These are phyloP conservation scores for Arremon aurantiirostris DNA, from an alignment of 2,797 vertebrate species.

Conservation along the genomic window DNA sequence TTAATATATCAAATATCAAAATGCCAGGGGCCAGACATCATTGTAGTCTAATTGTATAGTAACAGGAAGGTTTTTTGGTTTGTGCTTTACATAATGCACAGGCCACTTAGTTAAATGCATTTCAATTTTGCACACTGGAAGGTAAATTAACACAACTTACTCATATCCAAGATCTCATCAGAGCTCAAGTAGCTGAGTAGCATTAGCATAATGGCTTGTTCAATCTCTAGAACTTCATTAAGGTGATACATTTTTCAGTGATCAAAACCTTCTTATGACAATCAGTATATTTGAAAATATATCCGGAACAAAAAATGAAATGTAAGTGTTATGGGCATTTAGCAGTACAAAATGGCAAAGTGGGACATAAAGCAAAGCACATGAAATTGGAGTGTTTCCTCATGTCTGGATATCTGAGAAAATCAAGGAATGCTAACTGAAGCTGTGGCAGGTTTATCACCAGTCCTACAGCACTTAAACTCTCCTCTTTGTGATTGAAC, in stretches of 20 bases:
- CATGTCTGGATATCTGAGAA: background rate
- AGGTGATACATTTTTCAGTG: background rate
- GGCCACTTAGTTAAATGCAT: background rate
- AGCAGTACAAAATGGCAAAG: background rate
- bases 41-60: background rate
- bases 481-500: background rate
- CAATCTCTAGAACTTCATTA: background rate
- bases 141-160: background rate
- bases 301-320: background rate
- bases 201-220: background rate
- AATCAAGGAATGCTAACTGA: background rate
- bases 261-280: background rate
- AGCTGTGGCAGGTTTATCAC: background rate
- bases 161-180: background rate
- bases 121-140: conserved; percentile 1
- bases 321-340: background rate
- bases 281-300: background rate
- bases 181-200: background rate
- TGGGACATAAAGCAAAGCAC: background rate
- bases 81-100: background rate
- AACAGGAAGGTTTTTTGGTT: background rate
- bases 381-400: background rate
- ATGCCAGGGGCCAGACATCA: background rate
- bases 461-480: background rate
- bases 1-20: background rate